Conservation (phyloP, 2,113 vertebrate species). For the Pelobates fuscus region DNA sequence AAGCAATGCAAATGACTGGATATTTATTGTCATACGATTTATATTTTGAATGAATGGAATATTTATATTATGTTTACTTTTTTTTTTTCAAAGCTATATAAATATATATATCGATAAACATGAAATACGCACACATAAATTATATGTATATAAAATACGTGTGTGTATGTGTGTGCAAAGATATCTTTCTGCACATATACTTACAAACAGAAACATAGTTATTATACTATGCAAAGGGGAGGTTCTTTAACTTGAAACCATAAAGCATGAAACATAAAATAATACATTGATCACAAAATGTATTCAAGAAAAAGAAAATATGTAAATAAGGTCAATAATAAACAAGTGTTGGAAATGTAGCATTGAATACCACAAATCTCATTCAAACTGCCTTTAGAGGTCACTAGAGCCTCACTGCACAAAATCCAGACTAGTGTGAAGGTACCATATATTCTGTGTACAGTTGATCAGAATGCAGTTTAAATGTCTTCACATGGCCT, state of each 20-base stretch:
- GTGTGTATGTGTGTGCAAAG: too few relatives aligned
- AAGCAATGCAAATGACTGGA: not conserved
- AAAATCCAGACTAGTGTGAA: conserved; percentile 65
- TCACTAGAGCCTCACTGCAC: conserved; percentile 90
- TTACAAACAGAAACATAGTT: too few relatives aligned
- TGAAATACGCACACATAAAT: not conserved
- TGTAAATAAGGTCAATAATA: not conserved
- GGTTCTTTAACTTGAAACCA: too few relatives aligned
- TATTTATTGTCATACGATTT: too few relatives aligned
- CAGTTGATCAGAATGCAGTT: conserved; percentile 61
- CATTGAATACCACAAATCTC: conserved; percentile 41
- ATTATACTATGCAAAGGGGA: too few relatives aligned
- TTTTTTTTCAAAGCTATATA: not conserved
- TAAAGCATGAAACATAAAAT: not conserved
- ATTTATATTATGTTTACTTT: too few relatives aligned
- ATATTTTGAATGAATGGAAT: too few relatives aligned
- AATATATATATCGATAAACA: not conserved
- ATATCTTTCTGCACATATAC: too few relatives aligned
- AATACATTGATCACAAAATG: not conserved
- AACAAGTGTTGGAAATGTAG: not conserved
- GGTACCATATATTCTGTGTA: conserved; percentile 59
- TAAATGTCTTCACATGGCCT: conserved; percentile 80
- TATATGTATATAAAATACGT: not conserved
- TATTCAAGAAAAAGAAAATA: not conserved
- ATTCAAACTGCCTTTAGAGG: conserved; percentile 89